Conservation (phyloP, 2,888 invertebrate species). For the Polymixis flavicincta region DNA sequence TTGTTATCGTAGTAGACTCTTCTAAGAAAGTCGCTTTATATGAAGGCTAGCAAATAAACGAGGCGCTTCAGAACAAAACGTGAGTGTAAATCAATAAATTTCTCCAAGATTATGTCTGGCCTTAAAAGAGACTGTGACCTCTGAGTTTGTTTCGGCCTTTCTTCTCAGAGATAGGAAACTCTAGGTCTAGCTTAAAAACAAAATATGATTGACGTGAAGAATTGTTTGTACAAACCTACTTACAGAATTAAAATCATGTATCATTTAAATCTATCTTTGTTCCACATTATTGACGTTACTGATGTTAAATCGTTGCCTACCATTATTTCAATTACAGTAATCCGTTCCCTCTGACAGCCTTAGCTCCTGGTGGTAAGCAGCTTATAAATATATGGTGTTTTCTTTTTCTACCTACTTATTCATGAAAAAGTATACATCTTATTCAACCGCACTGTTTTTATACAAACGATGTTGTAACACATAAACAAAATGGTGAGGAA, state of each 20-base stretch:
- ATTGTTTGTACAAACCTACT: too few species aligned
- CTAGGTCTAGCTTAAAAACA: too few species aligned
- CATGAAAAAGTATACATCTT: neutral
- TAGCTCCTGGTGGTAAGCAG: neutral
- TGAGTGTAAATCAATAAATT: neutral
- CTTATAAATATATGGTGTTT: conserved; percentile 4
- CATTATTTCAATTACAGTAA: conserved; percentile 17
- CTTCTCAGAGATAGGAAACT: too few species aligned
- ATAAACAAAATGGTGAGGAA: neutral
- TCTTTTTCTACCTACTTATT: neutral
- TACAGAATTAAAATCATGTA: too few species aligned
- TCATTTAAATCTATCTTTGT: neutral
- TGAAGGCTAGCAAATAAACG: neutral
- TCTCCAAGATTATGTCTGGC: too few species aligned
- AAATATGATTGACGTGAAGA: too few species aligned
- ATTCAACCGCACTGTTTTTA: neutral
- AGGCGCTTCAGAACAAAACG: neutral
- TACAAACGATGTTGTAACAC: neutral
- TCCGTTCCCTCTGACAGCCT: conserved; percentile 13
- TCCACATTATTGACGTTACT: neutral
- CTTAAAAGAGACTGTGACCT: too few species aligned
- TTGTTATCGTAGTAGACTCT: neutral
- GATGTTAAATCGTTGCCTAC: neutral
- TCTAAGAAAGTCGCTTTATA: neutral
- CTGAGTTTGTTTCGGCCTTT: too few species aligned